Percentiles rank a stretch among this genome's conserved stretches.
These are phyloP conservation scores for Phragmatobia fuliginosa DNA, from an alignment of 2,888 invertebrate genomes.

Conservation along the genomic window DNA sequence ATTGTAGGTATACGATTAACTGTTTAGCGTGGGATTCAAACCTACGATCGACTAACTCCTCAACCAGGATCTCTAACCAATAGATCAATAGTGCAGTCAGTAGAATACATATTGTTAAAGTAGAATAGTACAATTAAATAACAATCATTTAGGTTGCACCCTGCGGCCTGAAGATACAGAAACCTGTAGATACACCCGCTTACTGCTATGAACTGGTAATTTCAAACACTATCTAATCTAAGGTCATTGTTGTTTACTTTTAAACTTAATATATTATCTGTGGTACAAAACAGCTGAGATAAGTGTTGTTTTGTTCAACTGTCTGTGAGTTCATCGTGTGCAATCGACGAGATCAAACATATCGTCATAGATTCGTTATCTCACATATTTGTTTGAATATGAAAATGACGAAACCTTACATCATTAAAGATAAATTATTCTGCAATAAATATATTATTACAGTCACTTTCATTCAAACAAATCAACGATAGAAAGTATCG, in stretches of 20 bases:
- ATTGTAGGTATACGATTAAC: no score
- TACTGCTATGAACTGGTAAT: constrained; percentile 1
- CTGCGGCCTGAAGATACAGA: not conserved
- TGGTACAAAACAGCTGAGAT: constrained; percentile 3
- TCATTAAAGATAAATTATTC: not conserved
- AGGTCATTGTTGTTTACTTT: constrained; percentile 8
- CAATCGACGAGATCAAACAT: not conserved
- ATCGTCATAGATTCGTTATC: not conserved
- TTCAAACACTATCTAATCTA: not conserved
- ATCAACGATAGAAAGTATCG: not conserved
- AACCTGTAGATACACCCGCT: not conserved
- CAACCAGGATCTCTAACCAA: no score
- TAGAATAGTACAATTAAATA: not conserved
- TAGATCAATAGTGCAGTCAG: no score
- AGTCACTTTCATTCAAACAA: not conserved
- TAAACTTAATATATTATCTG: not conserved
- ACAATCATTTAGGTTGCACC: not conserved
- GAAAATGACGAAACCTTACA: not conserved
- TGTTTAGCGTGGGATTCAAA: no score
- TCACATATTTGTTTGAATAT: not conserved
- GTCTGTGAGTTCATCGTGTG: not conserved
- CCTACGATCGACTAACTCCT: no score
- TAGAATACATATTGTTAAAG: no score
- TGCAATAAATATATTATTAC: not conserved
- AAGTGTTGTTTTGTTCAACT: constrained; percentile 3